Evolutionary conservation across 2,888 invertebrate genomes (phyloP), one percentile per base, ranked within the genome.

Genomic region (Eulithis prunata): DNA sequence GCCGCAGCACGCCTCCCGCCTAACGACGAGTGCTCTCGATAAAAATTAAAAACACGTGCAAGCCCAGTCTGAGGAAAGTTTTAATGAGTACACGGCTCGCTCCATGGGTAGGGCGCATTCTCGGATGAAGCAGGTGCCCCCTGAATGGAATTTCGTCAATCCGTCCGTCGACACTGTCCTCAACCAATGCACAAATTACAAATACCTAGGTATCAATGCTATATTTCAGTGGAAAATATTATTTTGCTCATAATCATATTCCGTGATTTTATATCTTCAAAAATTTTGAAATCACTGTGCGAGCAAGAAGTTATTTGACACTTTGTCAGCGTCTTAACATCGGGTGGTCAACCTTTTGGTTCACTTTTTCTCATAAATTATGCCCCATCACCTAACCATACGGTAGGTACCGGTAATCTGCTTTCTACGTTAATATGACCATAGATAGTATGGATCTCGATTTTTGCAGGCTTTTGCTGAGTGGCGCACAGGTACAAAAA

Each of bases 41-140:
- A 93, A 92, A 93, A 93, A 93, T 92, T 93, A 93, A 93, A 93
- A 93, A 93, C 93, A 93, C 91, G 92, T 92, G 92, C 92, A 90
- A 86, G 86, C 89, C 87, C 88, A 86, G 89, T 85, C 91, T 87
- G 89, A 93, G 91, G 91, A 93, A 93, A 93, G 87, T 93, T 93
- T 93, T 93, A 93, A 93, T 93, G 93, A 92, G 87, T 87, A 89
- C 89, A 88, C 86, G 86, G 85, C 78, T 80, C 78, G 81, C 79
- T 84, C 81, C 80, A 80, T 80, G 79, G 78, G 77, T 75, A 60
- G 62, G 49, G 21, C 55, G 46, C 58, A 68, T 74, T 67, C 68
- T 66, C 56, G 21, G 66, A 62, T 46, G 57, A 61, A 61, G 59
- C 71, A 14, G 61, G 46, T 46, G 53, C 10, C 52, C 21, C 13